phyloP scores from a whole-genome alignment of 2,113 vertebrate species.

The Cebidichthys violaceus region DNA sequence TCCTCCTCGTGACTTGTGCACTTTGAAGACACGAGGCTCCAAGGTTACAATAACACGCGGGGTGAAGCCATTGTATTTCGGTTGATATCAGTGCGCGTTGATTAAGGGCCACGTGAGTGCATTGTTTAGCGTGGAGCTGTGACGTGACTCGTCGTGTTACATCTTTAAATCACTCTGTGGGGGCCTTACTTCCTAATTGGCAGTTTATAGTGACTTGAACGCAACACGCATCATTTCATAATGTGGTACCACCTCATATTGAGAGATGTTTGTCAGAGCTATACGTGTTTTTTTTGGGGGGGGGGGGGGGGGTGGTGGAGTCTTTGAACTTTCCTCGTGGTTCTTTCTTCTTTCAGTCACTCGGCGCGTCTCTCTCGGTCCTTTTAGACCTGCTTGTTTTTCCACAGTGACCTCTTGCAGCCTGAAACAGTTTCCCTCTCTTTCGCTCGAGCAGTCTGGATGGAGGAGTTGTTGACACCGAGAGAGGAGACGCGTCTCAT shows the following conservation, averaged over 20 bases:
- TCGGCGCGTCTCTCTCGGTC: neutral
- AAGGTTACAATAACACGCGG: conserved; percentile 69
- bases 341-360: neutral
- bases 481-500: conserved; percentile 67
- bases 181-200: neutral
- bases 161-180: neutral
- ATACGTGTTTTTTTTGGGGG: neutral
- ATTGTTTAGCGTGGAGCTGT: neutral
- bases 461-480: conserved; percentile 63
- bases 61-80: conserved; percentile 40
- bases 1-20: conserved; percentile 77
- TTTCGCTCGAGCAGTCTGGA: conserved; percentile 31
- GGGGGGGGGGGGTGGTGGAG: no score
- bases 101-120: conserved; percentile 1
- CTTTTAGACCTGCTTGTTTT: neutral
- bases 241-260: neutral
- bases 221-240: neutral
- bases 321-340: neutral
- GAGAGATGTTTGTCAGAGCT: neutral
- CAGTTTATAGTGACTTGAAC: neutral
- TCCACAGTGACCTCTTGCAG: conserved; percentile 51
- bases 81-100: conserved; percentile 27
- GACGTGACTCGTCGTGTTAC: neutral
- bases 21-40: conserved; percentile 72
- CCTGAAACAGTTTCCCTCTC: conserved; percentile 11